phyloP scores from a whole-genome alignment of 30 jellyfish, hydroid and myxozoan genomes.

The Hydra vulgaris region DNA sequence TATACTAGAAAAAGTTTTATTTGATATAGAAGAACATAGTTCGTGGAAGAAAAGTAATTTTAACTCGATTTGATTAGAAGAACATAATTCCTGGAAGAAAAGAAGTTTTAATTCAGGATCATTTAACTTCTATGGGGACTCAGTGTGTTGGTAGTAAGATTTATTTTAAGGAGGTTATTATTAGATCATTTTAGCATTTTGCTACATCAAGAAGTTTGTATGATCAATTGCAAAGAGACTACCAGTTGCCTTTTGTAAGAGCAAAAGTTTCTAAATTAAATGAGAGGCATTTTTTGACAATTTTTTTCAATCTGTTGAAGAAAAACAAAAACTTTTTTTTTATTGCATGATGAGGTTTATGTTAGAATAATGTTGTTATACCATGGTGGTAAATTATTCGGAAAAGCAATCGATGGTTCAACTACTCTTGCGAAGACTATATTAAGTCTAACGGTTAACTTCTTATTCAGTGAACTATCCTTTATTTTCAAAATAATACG shows the following conservation, averaged over 20 bases:
- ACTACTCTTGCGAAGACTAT: not conserved
- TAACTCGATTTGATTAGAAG: too few relatives aligned
- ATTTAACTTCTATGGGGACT: too few relatives aligned
- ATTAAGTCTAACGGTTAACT: not conserved
- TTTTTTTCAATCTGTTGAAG: not conserved
- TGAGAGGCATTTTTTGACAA: not conserved
- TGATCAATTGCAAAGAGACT: not conserved
- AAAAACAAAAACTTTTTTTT: conserved; percentile 3
- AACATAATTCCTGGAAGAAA: too few relatives aligned
- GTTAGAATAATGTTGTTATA: not conserved
- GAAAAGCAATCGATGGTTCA: conserved; percentile 1
- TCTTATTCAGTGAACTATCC: not conserved
- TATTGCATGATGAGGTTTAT: conserved; percentile 6
- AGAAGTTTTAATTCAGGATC: too few relatives aligned
- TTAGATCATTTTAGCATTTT: not conserved
- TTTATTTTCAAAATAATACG: not conserved
- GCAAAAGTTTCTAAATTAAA: not conserved
- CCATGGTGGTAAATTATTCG: not conserved
- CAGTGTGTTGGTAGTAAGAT: too few relatives aligned
- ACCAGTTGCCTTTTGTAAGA: not conserved
- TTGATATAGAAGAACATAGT: too few relatives aligned
- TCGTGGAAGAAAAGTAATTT: too few relatives aligned
- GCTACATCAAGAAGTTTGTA: not conserved
- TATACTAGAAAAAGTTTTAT: too few relatives aligned
- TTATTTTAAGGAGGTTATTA: too few relatives aligned